Percentiles rank a stretch among this genome's conserved stretches.
Conservation (phyloP, 2,113 vertebrate genomes). For the Ictidomys tridecemlineatus region DNA sequence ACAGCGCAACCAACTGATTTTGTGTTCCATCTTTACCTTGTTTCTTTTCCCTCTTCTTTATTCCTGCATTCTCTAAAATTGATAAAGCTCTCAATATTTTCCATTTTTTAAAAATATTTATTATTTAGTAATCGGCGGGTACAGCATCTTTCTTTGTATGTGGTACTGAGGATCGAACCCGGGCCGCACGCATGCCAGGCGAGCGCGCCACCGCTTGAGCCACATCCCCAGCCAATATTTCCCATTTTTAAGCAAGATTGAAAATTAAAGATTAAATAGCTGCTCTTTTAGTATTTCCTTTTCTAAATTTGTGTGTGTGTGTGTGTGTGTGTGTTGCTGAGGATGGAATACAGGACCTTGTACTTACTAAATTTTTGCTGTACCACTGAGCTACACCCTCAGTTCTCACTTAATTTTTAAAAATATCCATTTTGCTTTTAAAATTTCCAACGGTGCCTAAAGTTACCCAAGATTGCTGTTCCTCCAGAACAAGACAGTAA, state of each 20-base stretch:
- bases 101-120: no score
- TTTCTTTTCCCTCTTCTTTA: neutral
- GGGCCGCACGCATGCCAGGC: no score
- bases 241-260: neutral
- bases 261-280: neutral
- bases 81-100: neutral
- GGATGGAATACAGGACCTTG: neutral
- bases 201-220: no score
- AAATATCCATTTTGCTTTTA: neutral
- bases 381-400: neutral
- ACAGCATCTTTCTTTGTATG: no score
- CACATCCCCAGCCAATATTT: no score
- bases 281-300: neutral
- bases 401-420: neutral
- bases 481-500: neutral
- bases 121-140: no score
- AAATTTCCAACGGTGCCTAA: conserved; percentile 8
- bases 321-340: no score
- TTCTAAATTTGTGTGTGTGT: neutral
- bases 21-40: neutral
- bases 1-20: neutral
- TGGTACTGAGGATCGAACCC: no score
- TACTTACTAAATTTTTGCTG: neutral
- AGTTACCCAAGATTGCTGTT: neutral
- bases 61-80: neutral